Percentiles rank a stretch among this genome's conserved stretches.
Conservation (phyloP, 2,888 invertebrate genomes). For the Caenorhabditis wallacei region DNA sequence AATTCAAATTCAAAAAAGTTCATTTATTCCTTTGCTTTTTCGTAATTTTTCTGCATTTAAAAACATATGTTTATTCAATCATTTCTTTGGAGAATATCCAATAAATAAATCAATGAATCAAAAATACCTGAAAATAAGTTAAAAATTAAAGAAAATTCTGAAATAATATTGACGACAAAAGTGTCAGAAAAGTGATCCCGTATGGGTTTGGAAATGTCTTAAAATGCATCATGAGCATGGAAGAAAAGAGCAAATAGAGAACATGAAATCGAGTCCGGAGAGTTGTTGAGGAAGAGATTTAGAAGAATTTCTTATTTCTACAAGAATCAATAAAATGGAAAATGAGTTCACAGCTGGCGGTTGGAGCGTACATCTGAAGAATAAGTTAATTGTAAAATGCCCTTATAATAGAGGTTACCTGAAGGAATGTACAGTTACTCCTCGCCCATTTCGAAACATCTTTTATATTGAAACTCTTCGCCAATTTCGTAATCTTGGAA, state of each 20-base stretch:
- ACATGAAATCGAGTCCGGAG: conserved; percentile 8
- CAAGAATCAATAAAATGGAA: conserved; percentile 73
- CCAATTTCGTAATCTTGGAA: conserved; percentile 56
- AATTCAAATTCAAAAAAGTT: no score
- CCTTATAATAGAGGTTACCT: conserved; percentile 24
- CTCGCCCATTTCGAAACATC: conserved; percentile 70
- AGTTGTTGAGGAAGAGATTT: conserved; percentile 6
- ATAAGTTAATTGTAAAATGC: not conserved
- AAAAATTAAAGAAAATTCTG: not conserved
- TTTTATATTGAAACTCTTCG: conserved; percentile 65
- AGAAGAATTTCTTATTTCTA: conserved; percentile 66
- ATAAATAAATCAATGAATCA: not conserved
- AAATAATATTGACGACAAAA: conserved; percentile 15
- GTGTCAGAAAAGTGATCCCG: conserved; percentile 40
- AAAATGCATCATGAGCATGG: conserved; percentile 50
- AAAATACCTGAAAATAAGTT: conserved; percentile 8
- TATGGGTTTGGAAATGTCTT: conserved; percentile 62
- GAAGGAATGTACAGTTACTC: conserved; percentile 67
- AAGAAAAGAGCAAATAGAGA: conserved; percentile 34
- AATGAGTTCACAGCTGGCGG: conserved; percentile 68
- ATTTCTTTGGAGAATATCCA: not conserved
- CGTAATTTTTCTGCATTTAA: not conserved
- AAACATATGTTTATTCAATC: not conserved
- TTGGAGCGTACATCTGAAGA: conserved; percentile 64
- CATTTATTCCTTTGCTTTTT: not conserved